These are phyloP conservation scores for Bradypodion ventrale DNA, from an alignment of 2,797 vertebrate genomes.

Conservation along the genomic window DNA sequence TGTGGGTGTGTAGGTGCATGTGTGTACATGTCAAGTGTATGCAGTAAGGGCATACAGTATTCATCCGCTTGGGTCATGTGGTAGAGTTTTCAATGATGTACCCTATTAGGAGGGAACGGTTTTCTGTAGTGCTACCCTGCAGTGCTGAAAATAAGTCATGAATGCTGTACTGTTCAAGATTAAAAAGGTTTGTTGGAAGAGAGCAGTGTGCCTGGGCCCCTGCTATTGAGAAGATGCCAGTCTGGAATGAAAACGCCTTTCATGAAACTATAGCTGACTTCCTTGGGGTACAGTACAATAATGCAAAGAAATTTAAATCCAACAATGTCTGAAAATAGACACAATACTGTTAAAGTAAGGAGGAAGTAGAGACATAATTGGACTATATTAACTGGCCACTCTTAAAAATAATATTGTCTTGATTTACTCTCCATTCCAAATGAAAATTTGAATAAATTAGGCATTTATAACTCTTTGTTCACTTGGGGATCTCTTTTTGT, in stretches of 20 bases:
- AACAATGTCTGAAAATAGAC: conserved; percentile 69
- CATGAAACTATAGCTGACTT: conserved; percentile 79
- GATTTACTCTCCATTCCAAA: conserved; percentile 53
- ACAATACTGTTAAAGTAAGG: conserved; percentile 65
- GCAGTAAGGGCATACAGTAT: conserved; percentile 61
- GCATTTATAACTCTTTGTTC: conserved; percentile 58
- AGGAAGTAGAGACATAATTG: conserved; percentile 60
- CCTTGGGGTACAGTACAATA: conserved; percentile 78
- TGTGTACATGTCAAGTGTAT: too few species aligned
- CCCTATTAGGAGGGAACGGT: conserved; percentile 75
- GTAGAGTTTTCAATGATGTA: conserved; percentile 77
- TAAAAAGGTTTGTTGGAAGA: conserved; percentile 81
- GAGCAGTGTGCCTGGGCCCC: conserved; percentile 79
- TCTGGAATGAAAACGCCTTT: conserved; percentile 83
- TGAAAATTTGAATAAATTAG: conserved; percentile 65
- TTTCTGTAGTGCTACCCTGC: conserved; percentile 76
- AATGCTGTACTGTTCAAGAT: conserved; percentile 80
- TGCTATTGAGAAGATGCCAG: conserved; percentile 83
- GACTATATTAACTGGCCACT: conserved; percentile 51
- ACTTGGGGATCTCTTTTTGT: conserved; percentile 78
- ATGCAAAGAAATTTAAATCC: conserved; percentile 71
- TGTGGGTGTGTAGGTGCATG: conserved; percentile 34
- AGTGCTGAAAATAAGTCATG: conserved; percentile 77
- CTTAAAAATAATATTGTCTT: conserved; percentile 61
- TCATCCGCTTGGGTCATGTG: conserved; percentile 73